phyloP scores from a whole-genome alignment of 2,888 invertebrate species.

The Mechanitis messenoides region DNA sequence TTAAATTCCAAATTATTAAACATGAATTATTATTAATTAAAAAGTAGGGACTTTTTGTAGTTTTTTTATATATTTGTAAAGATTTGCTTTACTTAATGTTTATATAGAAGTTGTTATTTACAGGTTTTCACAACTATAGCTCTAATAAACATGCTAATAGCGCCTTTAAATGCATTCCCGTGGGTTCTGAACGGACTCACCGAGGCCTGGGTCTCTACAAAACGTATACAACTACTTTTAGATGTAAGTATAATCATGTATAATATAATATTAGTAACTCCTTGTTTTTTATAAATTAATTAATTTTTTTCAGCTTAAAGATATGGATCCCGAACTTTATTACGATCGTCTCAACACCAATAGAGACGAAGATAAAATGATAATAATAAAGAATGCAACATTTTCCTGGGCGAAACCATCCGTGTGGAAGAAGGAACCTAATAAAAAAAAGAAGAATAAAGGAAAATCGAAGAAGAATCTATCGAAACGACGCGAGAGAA shows the following conservation, averaged over 20 bases:
- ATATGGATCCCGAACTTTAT: slow-evolving; percentile 78
- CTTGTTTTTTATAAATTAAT: background rate
- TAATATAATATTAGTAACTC: too few species aligned
- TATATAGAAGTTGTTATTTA: slow-evolving; percentile 23
- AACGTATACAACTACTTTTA: slow-evolving; percentile 88
- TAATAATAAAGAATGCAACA: slow-evolving; percentile 77
- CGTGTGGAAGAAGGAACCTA: slow-evolving; percentile 43
- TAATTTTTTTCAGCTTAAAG: slow-evolving; percentile 68
- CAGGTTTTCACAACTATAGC: slow-evolving; percentile 94
- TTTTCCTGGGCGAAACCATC: slow-evolving; percentile 77
- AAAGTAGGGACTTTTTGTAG: too few species aligned
- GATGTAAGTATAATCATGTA: slow-evolving; percentile 73
- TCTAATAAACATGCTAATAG: slow-evolving; percentile 95
- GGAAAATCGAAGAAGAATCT: slow-evolving; percentile 66
- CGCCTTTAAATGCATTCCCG: slow-evolving; percentile 97
- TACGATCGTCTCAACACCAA: slow-evolving; percentile 75
- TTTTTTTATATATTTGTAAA: too few species aligned
- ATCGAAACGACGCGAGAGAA: slow-evolving; percentile 46
- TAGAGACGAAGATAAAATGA: slow-evolving; percentile 72
- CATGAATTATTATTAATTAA: too few species aligned
- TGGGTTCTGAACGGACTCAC: slow-evolving; percentile 98
- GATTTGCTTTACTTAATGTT: background rate
- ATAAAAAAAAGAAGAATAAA: slow-evolving; percentile 62
- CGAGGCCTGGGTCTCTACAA: slow-evolving; percentile 96
- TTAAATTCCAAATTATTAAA: too few species aligned